Evolutionary conservation across 2,113 vertebrate genomes (phyloP).

Genomic region (Oostethus manadensis): DNA sequence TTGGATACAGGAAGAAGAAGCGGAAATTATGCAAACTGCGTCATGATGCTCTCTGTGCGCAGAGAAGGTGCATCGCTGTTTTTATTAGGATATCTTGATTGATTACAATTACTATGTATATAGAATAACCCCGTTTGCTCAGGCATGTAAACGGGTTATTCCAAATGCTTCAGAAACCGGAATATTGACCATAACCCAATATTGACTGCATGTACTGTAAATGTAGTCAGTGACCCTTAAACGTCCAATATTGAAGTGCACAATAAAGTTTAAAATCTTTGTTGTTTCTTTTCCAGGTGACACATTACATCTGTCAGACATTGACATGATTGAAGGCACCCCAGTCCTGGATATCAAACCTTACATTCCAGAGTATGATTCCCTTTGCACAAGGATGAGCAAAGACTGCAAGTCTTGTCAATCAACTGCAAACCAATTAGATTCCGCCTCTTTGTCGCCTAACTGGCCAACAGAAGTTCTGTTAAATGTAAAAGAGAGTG

Average conservation of each 20-base stretch:
- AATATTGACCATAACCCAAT: no score
- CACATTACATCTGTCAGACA: conserved; percentile 77
- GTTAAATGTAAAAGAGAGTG: neutral
- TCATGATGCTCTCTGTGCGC: no score
- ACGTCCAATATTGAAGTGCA: neutral
- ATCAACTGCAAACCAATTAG: conserved; percentile 6
- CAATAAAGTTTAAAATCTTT: neutral
- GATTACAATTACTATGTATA: no score
- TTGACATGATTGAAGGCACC: conserved; percentile 85
- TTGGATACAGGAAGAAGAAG: no score
- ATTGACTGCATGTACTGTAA: no score
- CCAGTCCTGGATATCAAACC: conserved; percentile 87
- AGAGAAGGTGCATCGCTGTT: no score
- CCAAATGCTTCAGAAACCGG: no score
- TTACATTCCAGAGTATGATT: conserved; percentile 86
- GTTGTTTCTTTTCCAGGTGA: conserved; percentile 67
- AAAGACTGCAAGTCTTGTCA: conserved; percentile 4
- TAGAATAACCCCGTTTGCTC: no score
- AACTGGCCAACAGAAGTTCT: conserved; percentile 12
- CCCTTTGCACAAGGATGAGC: conserved; percentile 46
- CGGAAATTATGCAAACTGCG: no score
- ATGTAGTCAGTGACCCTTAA: no score
- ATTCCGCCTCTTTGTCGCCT: neutral
- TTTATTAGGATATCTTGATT: no score
- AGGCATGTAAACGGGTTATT: no score